Evolutionary conservation across 2,888 invertebrate genomes (phyloP).

Genomic region (Himalopsyche anomala): DNA sequence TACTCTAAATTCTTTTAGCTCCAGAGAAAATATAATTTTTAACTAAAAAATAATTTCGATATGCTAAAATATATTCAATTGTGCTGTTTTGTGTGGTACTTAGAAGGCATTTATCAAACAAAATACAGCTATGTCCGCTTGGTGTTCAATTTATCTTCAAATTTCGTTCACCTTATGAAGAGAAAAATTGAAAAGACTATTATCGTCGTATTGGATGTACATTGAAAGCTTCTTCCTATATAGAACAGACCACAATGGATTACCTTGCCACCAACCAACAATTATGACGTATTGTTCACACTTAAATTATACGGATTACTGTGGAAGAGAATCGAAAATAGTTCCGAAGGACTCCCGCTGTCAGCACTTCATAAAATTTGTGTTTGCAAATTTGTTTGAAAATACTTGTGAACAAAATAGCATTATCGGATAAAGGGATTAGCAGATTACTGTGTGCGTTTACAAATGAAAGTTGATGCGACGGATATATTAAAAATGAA

Average conservation of each 20-base stretch:
- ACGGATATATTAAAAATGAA: slow-evolving; percentile 64
- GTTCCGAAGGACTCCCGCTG: slow-evolving; percentile 53
- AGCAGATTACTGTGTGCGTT: slow-evolving; percentile 58
- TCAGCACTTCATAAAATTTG: slow-evolving; percentile 53
- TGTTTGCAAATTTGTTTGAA: slow-evolving; percentile 65
- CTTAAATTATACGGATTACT: slow-evolving; percentile 61
- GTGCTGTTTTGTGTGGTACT: no score
- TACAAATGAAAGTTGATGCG: slow-evolving; percentile 64
- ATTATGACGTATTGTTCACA: slow-evolving; percentile 60
- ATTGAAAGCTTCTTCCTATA: neutral
- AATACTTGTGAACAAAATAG: slow-evolving; percentile 64
- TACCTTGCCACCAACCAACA: slow-evolving; percentile 42
- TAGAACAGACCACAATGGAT: neutral
- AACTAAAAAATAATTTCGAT: no score
- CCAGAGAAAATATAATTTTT: no score
- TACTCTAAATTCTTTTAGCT: no score
- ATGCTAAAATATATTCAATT: no score
- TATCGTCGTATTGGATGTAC: neutral
- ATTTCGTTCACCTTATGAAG: no score
- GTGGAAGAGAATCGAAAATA: slow-evolving; percentile 31
- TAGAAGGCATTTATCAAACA: no score
- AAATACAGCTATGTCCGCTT: no score
- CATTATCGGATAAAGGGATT: slow-evolving; percentile 65
- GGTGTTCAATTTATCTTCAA: no score
- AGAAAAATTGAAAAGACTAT: neutral